Percentiles rank a stretch among this genome's conserved stretches.
phyloP scores from a whole-genome alignment of 1,140 invertebrate species.

The Antheraea pernyi region DNA sequence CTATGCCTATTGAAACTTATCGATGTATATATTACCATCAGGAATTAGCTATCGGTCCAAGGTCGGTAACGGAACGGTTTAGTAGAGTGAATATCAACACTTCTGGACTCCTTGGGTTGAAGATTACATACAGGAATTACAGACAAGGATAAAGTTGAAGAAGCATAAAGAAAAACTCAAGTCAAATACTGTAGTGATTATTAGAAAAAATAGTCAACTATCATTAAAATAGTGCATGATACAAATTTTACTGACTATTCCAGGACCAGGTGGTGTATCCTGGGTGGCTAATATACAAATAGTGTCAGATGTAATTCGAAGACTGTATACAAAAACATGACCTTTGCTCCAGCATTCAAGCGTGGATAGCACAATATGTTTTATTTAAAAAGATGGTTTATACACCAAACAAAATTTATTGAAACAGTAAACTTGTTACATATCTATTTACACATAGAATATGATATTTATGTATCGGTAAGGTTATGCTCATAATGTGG shows the following conservation, averaged over 20 bases:
- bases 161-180: slow-evolving; percentile 24
- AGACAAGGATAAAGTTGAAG: slow-evolving; percentile 22
- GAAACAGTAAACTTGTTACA: no score
- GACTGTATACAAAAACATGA: slow-evolving; percentile 15
- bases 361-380: no score
- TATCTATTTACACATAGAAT: no score
- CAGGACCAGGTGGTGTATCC: slow-evolving; percentile 14
- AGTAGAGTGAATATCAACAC: no score
- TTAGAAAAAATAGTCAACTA: slow-evolving; percentile 17
- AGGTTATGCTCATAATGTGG: no score
- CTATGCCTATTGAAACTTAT: no score
- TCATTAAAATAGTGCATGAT: slow-evolving; percentile 16
- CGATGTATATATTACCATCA: no score
- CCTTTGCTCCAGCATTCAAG: not conserved
- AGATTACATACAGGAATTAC: not conserved
- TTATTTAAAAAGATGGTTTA: no score
- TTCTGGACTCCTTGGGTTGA: slow-evolving; percentile 5
- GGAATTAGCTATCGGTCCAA: no score
- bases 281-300: slow-evolving; percentile 17
- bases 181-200: slow-evolving; percentile 18
- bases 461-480: no score
- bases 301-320: slow-evolving; percentile 9
- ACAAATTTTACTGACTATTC: slow-evolving; percentile 4
- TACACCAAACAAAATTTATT: no score
- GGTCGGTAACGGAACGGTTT: no score